A percentile compares a stretch with the other conserved stretches of the same genome.
phyloP scores from a whole-genome alignment of 2,113 vertebrate genomes.

The Ifrita kowaldi region DNA sequence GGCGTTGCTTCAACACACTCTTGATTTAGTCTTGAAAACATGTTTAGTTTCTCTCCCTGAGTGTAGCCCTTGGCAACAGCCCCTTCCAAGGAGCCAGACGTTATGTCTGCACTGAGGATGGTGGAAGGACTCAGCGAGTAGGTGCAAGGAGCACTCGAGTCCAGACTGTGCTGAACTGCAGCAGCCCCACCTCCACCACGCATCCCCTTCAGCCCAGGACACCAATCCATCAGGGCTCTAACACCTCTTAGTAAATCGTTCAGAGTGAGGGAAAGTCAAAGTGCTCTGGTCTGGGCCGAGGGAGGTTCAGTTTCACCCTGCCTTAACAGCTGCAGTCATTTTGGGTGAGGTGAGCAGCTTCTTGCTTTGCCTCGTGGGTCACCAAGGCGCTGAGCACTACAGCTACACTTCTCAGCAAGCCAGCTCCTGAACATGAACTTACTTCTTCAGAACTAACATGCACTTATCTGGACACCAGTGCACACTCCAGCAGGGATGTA shows the following conservation, averaged over 20 bases:
- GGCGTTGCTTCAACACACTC: background rate
- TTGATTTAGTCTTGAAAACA: constrained; percentile 6
- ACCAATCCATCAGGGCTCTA: background rate
- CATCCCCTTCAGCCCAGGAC: background rate
- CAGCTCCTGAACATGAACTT: background rate
- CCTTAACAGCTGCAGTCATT: background rate
- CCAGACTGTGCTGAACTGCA: background rate
- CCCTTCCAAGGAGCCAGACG: background rate
- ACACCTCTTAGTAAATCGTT: fast-evolving
- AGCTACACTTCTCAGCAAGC: background rate
- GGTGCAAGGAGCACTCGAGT: background rate
- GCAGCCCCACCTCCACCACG: background rate
- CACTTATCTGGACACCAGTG: background rate
- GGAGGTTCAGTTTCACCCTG: background rate
- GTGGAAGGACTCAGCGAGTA: background rate
- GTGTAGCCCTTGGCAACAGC: background rate
- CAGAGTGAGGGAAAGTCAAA: background rate
- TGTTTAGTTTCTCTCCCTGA: background rate
- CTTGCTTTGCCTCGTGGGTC: fast-evolving
- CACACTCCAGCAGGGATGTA: background rate
- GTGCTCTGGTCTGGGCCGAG: background rate
- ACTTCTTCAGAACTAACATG: background rate
- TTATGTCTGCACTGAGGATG: background rate
- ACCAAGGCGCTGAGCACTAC: fast-evolving
- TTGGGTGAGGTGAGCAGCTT: background rate